Evolutionary conservation across 2,113 vertebrate species (phyloP).

Genomic region (Saguinus imperator): DNA sequence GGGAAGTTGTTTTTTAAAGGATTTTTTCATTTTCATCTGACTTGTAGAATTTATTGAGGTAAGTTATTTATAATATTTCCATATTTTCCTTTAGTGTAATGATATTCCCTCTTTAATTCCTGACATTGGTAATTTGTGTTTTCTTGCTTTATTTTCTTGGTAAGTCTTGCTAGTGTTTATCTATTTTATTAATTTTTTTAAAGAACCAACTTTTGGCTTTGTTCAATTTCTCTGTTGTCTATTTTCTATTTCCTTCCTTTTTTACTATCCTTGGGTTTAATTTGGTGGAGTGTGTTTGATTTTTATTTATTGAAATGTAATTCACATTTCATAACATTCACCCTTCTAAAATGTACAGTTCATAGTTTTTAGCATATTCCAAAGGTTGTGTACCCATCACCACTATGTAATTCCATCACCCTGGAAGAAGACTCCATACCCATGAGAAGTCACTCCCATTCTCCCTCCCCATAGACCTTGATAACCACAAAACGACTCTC

Average conservation of each 20-base stretch:
- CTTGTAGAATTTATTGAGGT: neutral
- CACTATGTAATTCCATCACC: neutral
- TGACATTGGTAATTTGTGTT: neutral
- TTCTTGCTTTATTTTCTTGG: neutral
- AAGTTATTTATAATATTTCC: neutral
- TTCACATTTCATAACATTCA: neutral
- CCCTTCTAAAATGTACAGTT: neutral
- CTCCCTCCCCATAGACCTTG: neutral
- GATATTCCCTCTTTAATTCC: neutral
- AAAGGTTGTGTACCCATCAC: neutral
- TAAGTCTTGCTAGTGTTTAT: neutral
- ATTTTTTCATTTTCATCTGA: neutral
- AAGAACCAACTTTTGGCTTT: neutral
- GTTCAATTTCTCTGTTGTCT: neutral
- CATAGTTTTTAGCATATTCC: neutral
- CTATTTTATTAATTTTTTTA: neutral
- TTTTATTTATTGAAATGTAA: constrained; percentile 38
- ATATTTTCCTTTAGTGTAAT: constrained; percentile 22
- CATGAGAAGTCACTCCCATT: neutral
- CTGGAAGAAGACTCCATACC: neutral
- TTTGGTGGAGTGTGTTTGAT: neutral
- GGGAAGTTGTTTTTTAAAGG: neutral
- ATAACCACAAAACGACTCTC: neutral
- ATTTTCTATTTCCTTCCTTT: constrained; percentile 1
- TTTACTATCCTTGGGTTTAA: neutral